phyloP scores from a whole-genome alignment of 2,888 invertebrate species.

The Perizoma affinitatum region DNA sequence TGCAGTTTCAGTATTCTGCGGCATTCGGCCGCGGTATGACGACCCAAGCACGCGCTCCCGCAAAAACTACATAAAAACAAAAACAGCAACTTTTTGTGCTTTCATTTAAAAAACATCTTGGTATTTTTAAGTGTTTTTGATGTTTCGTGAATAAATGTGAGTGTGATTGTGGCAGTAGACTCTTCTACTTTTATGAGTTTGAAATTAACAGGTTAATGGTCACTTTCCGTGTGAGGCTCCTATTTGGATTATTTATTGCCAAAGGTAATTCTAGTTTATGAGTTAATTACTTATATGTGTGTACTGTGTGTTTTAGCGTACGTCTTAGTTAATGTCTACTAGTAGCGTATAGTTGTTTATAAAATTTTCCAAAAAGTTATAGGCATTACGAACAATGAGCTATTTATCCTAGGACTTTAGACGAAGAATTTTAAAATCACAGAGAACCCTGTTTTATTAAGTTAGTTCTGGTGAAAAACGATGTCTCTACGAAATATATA shows the following conservation, averaged over 20 bases:
- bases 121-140: constrained; percentile 10
- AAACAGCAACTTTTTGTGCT: constrained; percentile 21
- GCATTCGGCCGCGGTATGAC: constrained; percentile 49
- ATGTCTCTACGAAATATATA: too few relatives aligned
- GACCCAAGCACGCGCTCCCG: constrained; percentile 15
- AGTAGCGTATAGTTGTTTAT: too few relatives aligned
- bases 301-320: background rate
- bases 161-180: constrained; percentile 7
- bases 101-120: constrained; percentile 8
- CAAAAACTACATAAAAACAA: constrained; percentile 23
- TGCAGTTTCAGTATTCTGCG: constrained; percentile 58
- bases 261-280: constrained; percentile 11
- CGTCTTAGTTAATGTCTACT: background rate
- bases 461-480: too few relatives aligned
- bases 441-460: too few relatives aligned
- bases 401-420: too few relatives aligned
- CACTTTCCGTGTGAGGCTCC: constrained; percentile 19
- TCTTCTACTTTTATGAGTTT: constrained; percentile 7
- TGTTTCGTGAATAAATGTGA: background rate
- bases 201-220: constrained; percentile 14
- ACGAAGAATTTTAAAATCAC: too few relatives aligned
- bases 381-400: too few relatives aligned
- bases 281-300: background rate
- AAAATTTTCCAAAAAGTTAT: too few relatives aligned
- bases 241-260: constrained; percentile 18